Evolutionary conservation across 2,797 vertebrate genomes (phyloP).

Genomic region (Neopelma chrysocephalum): DNA sequence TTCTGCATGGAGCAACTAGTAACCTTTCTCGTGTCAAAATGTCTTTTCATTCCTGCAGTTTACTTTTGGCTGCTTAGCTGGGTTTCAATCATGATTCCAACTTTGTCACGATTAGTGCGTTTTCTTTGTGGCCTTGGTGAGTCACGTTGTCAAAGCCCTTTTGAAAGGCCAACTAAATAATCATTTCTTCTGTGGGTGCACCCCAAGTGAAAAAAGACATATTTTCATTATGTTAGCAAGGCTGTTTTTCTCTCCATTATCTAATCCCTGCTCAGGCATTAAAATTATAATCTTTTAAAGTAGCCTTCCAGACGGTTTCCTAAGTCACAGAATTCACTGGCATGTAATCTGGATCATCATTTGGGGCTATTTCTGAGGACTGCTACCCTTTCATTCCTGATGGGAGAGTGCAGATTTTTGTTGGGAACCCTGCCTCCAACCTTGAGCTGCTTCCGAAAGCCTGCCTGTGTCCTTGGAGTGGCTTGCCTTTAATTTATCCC

Average conservation of each 20-base stretch:
- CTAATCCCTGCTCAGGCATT: not conserved
- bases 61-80: not conserved
- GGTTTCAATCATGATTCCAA: not conserved
- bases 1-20: not conserved
- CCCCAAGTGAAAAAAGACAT: not conserved
- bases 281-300: slow-evolving; percentile 20
- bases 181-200: not conserved
- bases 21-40: not conserved
- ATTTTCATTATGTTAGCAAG: not conserved
- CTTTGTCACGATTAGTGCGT: not conserved
- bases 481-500: not conserved
- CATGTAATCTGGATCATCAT: not conserved
- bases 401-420: not conserved
- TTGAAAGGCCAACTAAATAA: slow-evolving; percentile 24
- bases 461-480: not conserved
- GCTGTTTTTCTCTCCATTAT: not conserved
- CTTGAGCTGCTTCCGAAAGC: not conserved
- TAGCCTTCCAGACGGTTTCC: not conserved
- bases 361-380: not conserved
- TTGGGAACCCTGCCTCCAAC: not conserved
- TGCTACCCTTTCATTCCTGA: not conserved
- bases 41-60: not conserved
- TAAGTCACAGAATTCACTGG: not conserved
- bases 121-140: slow-evolving; percentile 1
- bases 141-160: not conserved